These are phyloP conservation scores for Oopsacas minuta DNA, from an alignment of 37 sponge, comb jelly and placozoan genomes.

Conservation along the genomic window DNA sequence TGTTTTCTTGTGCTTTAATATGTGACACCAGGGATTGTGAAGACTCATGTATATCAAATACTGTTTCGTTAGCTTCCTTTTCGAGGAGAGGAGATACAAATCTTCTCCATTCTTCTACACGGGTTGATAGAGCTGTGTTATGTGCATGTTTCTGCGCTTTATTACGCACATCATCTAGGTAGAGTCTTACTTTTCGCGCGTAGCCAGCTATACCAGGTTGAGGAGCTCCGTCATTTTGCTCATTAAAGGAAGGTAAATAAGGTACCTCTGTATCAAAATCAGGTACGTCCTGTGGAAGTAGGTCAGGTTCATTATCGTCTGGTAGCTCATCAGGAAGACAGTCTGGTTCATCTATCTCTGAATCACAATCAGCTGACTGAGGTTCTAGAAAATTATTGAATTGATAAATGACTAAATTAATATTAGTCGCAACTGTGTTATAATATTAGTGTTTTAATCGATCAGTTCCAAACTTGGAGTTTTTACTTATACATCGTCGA, in stretches of 20 bases:
- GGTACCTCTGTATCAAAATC: not conserved
- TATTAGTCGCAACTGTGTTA: too few relatives aligned
- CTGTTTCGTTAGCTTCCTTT: not conserved
- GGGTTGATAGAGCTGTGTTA: not conserved
- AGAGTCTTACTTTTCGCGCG: not conserved
- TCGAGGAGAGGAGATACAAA: not conserved
- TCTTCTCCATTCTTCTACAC: not conserved
- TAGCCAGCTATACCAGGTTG: not conserved
- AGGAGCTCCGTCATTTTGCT: not conserved
- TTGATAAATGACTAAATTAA: too few relatives aligned
- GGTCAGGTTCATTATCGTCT: not conserved
- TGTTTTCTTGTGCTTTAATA: not conserved
- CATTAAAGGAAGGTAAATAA: not conserved
- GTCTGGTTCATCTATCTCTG: not conserved
- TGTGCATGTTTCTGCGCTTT: not conserved
- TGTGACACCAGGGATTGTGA: not conserved
- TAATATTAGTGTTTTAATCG: too few relatives aligned
- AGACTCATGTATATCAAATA: not conserved
- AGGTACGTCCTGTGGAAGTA: not conserved
- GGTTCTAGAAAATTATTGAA: not conserved
- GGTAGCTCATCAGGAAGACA: not conserved
- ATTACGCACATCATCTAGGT: not conserved
- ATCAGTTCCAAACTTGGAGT: too few relatives aligned
- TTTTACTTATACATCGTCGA: too few relatives aligned
- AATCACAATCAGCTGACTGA: not conserved